Conservation (phyloP, 1,140 invertebrate genomes). For the Phymorhynchus buccinoides region DNA sequence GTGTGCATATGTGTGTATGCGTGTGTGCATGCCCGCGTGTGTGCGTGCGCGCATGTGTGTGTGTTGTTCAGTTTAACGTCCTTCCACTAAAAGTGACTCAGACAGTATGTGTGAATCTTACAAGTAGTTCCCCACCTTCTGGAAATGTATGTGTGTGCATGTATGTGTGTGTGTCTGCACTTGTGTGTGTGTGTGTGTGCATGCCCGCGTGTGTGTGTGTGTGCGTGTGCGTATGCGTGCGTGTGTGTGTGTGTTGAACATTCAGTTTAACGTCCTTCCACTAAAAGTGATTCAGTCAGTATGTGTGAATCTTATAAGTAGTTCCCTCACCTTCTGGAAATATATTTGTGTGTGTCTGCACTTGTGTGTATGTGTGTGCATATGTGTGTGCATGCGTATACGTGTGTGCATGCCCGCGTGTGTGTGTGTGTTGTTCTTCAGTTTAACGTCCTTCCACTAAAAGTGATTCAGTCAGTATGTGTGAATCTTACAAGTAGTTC, state of each 20-base stretch:
- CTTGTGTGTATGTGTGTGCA: background rate
- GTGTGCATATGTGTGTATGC: slow-evolving; percentile 1
- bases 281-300: too few species aligned
- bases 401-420: background rate
- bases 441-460: too few species aligned
- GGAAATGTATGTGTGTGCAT: background rate
- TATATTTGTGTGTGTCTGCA: background rate
- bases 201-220: slow-evolving; percentile 22
- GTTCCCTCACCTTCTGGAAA: too few species aligned
- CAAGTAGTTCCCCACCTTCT: too few species aligned
- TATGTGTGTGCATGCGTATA: slow-evolving; percentile 2
- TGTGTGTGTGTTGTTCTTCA: too few species aligned
- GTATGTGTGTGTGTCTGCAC: slow-evolving; percentile 12
- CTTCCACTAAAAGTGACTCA: too few species aligned
- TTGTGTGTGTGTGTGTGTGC: slow-evolving; percentile 21
- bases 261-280: background rate
- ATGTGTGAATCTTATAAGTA: too few species aligned
- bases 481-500: too few species aligned
- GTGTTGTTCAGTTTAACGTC: too few species aligned
- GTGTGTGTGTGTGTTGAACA: background rate
- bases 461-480: too few species aligned
- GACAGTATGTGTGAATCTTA: too few species aligned
- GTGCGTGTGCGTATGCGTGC: slow-evolving; percentile 2
- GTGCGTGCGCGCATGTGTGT: slow-evolving; percentile 7
- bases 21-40: background rate